Evolutionary conservation across 2,888 invertebrate genomes (phyloP), one percentile per base, ranked within the genome.

Genomic region (Machimus rusticus): DNA sequence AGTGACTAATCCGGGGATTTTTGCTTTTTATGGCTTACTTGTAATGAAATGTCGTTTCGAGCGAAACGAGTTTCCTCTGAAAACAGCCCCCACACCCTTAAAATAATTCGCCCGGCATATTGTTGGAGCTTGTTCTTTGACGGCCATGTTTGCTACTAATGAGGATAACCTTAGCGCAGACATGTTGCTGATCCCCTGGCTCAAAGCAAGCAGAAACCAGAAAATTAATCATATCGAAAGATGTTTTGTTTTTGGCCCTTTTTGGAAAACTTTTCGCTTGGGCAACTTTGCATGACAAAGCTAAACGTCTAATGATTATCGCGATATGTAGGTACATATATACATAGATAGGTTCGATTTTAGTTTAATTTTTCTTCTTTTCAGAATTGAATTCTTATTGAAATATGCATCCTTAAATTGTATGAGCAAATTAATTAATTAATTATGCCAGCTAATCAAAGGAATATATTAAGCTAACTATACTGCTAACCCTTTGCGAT

Each of bases 1-100:
- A 55, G 46, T 76, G 82, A 57, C 66, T 88, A 82, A 86, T 88
- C 86, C 57, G 43, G 55, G 86, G 88, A 86, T 86, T 88, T 82
- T 76, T 23, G 51, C 28, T 86, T 76, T 76, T 76, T 74, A 46
- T 74, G 16, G 23, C 76, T 46, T 28, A 19, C 39, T 76, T 34
- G n/a, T 86, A 74, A 86, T 74, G 86, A 74, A 86, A 86, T 86
- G 86, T 46, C 76, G 57, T 74, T 84, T 34, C 9, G 23, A 43
- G 55, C 14, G 81, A 55, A 46, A 81, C 81, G 19, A 51, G 16
- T 23, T 81, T 46, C 78, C 43, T 43, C 78, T 78, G 37, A 23
- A 66, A 66, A 23, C 66, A 23, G 8, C 28, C 28, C 23, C 12
- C 12, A 66, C 23, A 28, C 66, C 66, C 66, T 66, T 66, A 19